Evolutionary conservation across 1,140 invertebrate species (phyloP), one percentile per base, ranked within the genome.

Genomic region (Tetramorium parvispinum): DNA sequence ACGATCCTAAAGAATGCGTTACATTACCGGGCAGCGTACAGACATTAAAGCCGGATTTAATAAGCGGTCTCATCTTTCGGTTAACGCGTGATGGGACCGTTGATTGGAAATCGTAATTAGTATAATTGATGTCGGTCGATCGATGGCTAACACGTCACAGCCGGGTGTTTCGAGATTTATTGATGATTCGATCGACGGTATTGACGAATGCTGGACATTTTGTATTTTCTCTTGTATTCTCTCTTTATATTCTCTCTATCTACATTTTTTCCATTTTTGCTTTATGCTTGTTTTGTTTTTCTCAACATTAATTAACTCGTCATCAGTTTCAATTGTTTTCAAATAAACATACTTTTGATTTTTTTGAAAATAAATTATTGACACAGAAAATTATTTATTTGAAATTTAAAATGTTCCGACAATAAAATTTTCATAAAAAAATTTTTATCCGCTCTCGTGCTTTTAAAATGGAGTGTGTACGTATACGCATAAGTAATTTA

Each of bases 51-150:
- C 85, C 53, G 83, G 63, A 78, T 85, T 92, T 92, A 92, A 93
- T 90, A 88, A 91, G 79, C 66, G 86, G 87, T 91, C 91, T 85
- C 87, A 71, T 70, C 83, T 89, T 91, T 90, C 87, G 87, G 86
- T 92, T 91, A 88, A 78, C 18, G 91, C 83, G 85, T 90, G 87
- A 92, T 91, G 68, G 40, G 85, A 87, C 83, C 86, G 55, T 87
- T 87, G 87, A 93, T 93, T 91, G 81, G 75, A 86, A 65, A n/a
- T 85, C 53, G 86, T 92, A 92, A 92, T 92, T 92, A 91, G 88
- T 87, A 75, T 87, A 89, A 91, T 88, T 91, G 78, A 75, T 46
- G 27, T 59, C 49, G 70, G 24, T 0, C 65, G 66, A 85, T 77
- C 59, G 53, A 53, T 55, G 63, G 32, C 70, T 40, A 49, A 53